Evolutionary conservation across 2,888 invertebrate species (phyloP).

Genomic region (Cantharis rufa): DNA sequence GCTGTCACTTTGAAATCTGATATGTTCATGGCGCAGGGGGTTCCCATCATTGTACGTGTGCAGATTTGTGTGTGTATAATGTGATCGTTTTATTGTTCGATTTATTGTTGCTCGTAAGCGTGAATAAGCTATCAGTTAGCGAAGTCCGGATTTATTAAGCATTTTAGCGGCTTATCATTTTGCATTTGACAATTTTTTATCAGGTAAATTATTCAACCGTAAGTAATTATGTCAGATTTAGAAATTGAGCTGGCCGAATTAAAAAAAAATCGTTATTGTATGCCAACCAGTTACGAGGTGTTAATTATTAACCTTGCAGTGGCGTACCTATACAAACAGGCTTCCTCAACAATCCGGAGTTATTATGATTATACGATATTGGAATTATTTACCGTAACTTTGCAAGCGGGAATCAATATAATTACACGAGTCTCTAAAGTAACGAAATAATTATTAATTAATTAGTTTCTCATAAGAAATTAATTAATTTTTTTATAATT

Average conservation of each 20-base stretch:
- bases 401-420: neutral
- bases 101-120: conserved; percentile 25
- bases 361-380: neutral
- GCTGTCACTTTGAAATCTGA: conserved; percentile 51
- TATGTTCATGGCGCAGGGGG: conserved; percentile 42
- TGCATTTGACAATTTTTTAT: neutral
- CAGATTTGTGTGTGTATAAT: conserved; percentile 17
- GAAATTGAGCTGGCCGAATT: neutral
- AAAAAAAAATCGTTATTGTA: neutral
- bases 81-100: conserved; percentile 25
- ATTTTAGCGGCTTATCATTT: conserved; percentile 11
- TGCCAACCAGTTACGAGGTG: neutral
- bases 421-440: neutral
- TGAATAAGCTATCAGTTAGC: conserved; percentile 16
- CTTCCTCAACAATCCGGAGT: neutral
- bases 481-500: neutral
- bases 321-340: neutral
- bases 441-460: neutral
- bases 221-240: neutral
- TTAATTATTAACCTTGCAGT: neutral
- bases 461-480: neutral
- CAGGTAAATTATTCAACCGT: neutral
- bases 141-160: conserved; percentile 16
- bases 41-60: conserved; percentile 12
- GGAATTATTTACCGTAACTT: neutral